phyloP scores from a whole-genome alignment of 2,888 invertebrate genomes.

The Drosophila multiciliata region DNA sequence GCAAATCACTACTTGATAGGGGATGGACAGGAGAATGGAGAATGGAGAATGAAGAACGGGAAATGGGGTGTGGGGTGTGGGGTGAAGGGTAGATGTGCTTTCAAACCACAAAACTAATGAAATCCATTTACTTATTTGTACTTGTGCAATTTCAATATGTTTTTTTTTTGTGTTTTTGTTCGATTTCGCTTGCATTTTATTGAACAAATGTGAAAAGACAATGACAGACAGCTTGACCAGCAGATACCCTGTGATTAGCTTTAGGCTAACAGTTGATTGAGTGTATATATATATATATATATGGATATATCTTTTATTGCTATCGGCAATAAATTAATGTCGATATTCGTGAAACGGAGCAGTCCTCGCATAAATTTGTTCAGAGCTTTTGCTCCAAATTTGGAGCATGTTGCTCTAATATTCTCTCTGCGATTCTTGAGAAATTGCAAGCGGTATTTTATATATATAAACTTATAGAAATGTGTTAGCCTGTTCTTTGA shows the following conservation, averaged over 20 bases:
- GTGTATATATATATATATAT: too few species aligned
- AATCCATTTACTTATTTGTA: slow-evolving; percentile 35
- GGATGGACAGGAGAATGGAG: neutral
- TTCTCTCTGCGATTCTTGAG: neutral
- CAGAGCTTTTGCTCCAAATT: neutral
- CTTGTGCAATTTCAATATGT: neutral
- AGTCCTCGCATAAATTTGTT: neutral
- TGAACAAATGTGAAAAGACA: slow-evolving; percentile 1
- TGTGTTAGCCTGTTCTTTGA: neutral
- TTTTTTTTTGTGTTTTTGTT: neutral
- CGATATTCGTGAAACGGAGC: too few species aligned
- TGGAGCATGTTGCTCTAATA: neutral
- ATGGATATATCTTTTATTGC: too few species aligned
- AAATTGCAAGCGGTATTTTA: too few species aligned
- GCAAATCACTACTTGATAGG: slow-evolving; percentile 19
- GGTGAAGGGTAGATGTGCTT: neutral
- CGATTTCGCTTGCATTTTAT: slow-evolving; percentile 6
- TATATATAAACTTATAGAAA: neutral
- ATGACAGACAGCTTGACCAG: neutral
- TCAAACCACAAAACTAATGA: slow-evolving; percentile 31
- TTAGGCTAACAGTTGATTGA: neutral
- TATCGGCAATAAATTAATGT: too few species aligned
- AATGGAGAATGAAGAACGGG: too few species aligned
- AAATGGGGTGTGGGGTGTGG: neutral
- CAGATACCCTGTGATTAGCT: neutral